A percentile compares a stretch with the other conserved stretches of the same genome.
phyloP scores from a whole-genome alignment of 2,888 invertebrate species.

The Neoaliturus tenellus region DNA sequence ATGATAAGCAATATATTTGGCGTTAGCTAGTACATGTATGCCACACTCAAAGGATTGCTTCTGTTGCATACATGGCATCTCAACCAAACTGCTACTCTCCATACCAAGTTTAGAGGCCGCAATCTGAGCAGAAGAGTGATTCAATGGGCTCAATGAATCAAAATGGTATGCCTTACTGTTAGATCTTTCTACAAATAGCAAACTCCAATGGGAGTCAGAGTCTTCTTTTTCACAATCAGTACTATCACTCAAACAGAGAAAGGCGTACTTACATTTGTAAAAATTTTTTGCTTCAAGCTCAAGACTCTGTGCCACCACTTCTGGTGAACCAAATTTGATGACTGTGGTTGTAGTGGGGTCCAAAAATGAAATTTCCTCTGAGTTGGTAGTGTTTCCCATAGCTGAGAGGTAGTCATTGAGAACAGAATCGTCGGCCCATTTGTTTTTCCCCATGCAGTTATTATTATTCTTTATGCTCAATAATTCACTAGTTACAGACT shows the following conservation, averaged over 20 bases:
- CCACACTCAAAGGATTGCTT: background rate
- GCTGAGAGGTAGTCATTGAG: background rate
- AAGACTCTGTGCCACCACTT: background rate
- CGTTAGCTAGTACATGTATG: background rate
- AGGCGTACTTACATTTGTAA: background rate
- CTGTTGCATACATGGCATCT: conserved; percentile 10
- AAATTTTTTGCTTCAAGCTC: background rate
- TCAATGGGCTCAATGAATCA: background rate
- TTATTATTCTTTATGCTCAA: background rate
- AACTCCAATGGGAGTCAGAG: background rate
- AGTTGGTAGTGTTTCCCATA: background rate
- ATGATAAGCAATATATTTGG: background rate
- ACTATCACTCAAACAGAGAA: conserved; percentile 15
- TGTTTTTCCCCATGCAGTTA: conserved; percentile 1
- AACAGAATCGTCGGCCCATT: conserved; percentile 12
- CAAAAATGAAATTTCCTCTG: conserved; percentile 4
- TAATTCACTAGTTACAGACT: background rate
- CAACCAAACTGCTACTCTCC: background rate
- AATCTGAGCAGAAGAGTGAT: background rate
- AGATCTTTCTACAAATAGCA: background rate
- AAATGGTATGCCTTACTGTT: background rate
- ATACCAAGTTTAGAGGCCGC: background rate
- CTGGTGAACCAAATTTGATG: background rate
- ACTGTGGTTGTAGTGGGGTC: background rate
- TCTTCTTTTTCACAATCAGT: background rate